A percentile compares a stretch with the other conserved stretches of the same genome.
Evolutionary conservation across 1,140 invertebrate species (phyloP).

Genomic region (Phymastichus coffea): DNA sequence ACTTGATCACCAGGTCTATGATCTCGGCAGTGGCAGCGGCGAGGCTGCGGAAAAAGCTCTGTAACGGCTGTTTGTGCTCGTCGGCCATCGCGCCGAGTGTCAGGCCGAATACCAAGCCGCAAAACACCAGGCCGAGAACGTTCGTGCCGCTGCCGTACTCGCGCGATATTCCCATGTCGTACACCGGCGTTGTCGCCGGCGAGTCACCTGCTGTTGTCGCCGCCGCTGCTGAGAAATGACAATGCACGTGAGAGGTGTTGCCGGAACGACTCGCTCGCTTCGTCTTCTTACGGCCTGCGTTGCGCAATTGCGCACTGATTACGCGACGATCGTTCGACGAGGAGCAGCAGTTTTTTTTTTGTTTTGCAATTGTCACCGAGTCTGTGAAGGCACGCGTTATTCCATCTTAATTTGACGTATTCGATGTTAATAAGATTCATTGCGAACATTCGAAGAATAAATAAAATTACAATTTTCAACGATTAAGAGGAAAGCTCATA

Average conservation of each 20-base stretch:
- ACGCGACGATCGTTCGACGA: no score
- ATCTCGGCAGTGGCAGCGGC: conserved; percentile 61
- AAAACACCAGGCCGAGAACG: conserved; percentile 62
- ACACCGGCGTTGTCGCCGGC: conserved; percentile 35
- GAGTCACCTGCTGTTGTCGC: no score
- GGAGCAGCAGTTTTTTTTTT: conserved; percentile 4
- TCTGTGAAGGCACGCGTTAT: no score
- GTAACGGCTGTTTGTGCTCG: conserved; percentile 55
- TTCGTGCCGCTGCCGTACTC: conserved; percentile 56
- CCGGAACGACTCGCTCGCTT: background rate
- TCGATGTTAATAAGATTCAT: no score
- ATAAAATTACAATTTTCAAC: no score
- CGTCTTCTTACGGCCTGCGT: background rate
- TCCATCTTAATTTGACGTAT: no score
- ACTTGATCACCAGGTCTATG: conserved; percentile 60
- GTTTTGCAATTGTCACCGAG: background rate
- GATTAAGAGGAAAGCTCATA: no score
- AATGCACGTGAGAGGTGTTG: no score
- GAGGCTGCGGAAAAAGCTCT: conserved; percentile 56
- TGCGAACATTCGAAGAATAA: no score
- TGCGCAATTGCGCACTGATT: background rate
- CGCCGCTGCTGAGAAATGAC: no score
- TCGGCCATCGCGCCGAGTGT: conserved; percentile 55
- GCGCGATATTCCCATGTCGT: conserved; percentile 52
- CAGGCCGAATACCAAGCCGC: conserved; percentile 59